Conservation (phyloP, 2,113 vertebrate species). For the Excalfactoria chinensis region DNA sequence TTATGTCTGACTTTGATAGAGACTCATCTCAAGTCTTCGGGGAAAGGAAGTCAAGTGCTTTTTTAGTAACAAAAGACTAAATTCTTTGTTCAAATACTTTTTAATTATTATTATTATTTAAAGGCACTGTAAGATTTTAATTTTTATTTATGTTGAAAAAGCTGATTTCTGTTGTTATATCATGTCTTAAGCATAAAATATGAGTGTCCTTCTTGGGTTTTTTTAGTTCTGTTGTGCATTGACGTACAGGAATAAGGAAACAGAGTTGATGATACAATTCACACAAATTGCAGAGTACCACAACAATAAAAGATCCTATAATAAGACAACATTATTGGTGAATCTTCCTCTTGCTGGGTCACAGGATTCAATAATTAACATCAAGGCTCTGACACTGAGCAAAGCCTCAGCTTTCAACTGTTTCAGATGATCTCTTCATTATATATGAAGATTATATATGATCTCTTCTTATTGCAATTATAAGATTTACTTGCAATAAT, state of each 20-base stretch:
- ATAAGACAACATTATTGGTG: constrained; percentile 42
- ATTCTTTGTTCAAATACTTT: not conserved
- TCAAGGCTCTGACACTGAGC: constrained; percentile 81
- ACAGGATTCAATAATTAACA: constrained; percentile 82
- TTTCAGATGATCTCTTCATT: constrained; percentile 86
- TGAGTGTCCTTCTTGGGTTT: not conserved
- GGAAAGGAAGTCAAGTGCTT: not conserved
- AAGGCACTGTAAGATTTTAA: not conserved
- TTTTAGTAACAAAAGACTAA: not conserved
- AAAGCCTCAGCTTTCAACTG: constrained; percentile 88
- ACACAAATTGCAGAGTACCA: constrained; percentile 9
- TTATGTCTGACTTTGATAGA: not conserved
- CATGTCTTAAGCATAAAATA: not conserved
- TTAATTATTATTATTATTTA: not conserved
- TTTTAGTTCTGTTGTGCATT: not conserved
- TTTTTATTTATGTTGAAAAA: not conserved
- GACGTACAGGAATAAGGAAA: not conserved
- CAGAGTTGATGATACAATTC: not conserved
- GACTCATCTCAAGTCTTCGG: not conserved
- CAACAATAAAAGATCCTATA: not conserved
- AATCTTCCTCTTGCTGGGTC: constrained; percentile 81
- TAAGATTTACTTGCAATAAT: constrained; percentile 86
- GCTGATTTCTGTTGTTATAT: not conserved
- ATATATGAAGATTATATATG: no score
- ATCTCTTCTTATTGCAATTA: no score